Base-by-base conservation (phyloP, 2,113 vertebrate species). In the Oreotrochilus melanogaster region DNA sequence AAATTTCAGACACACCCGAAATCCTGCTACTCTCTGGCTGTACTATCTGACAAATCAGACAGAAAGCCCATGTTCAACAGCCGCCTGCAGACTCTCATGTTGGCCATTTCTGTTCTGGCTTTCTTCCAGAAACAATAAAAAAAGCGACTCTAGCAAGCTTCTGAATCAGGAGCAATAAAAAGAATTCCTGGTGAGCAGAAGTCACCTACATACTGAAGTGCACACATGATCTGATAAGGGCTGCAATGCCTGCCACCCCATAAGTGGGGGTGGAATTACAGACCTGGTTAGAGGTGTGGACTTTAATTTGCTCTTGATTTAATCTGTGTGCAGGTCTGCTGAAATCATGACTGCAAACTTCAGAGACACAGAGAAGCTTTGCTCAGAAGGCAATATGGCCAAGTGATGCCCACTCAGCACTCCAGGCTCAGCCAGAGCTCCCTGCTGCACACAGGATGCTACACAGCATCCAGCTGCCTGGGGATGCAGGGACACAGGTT, bases 151-250 rank as follows among this genome's bases (percentile, higher is more conserved):
- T 9, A 56, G 39, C 39, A 7, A 72, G 14, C 27, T 67, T 60
- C 42, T 50, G 21, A 15, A 50, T n/a, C 33, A 27, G 64, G 47
- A 71, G 39, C 27, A 61, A 22, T 6, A 60, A 25, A 37, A 17
- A 3, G 39, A 54, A 39, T 23, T 50, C 35, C 7, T 24, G 1
- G 21, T 11, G 75, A 76, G 70, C 51, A 76, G 42, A 57, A 71
- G 13, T 18, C 33, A 50, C 6, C 31, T 18, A 6, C 0, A 1
- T 24, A 17, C 31, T 61, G 17, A 3, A 11, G 35, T 24, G 57
- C 2, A 0, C 8, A 7, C 31, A 6, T 31, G 2, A 13, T 9
- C 19, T 3, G 31, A 3, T 11, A 48, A 35, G 0, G 4, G 51
- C 66, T 37, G 65, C 71, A 30, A 7, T 0, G 9, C 14, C 2